Evolutionary conservation across 2,888 invertebrate species (phyloP), one percentile per base, ranked within the genome.

Genomic region (Morpho achilles): DNA sequence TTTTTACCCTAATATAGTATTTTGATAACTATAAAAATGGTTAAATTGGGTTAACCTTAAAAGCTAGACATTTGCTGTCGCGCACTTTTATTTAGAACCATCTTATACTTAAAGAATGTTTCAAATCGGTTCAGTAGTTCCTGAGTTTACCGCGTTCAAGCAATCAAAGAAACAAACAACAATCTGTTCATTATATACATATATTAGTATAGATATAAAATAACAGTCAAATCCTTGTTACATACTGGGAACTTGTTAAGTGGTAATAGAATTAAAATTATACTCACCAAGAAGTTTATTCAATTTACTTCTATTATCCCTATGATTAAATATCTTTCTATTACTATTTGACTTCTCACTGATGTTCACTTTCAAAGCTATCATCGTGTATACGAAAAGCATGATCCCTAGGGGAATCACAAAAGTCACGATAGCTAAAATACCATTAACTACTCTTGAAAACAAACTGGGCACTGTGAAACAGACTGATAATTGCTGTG

Each of bases 281-380:
- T 56, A 76, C 79, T 81, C 75, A 84, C 83, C 73, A 67, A 82
- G 73, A 48, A 83, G 74, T 61, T 80, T 82, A 60, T 83, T 80
- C 0, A 84, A 73, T 71, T 73, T 82, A n/a, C 72, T 72, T 43
- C 77, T 77, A 48, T 79, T 77, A 46, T 78, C 73, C 3, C 74
- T 71, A 42, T 79, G 77, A 50, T 83, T 83, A 53, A 82, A 84
- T 6, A 77, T 71, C 23, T 73, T 74, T 46, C 70, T 72, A 9
- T 67, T 68, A 1, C 69, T 62, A 53, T 70, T 74, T 7, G 60
- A 67, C 47, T 68, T 75, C 54, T 76, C 75, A 49, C 65, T 70
- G 16, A 63, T 58, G 50, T 76, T 76, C 23, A 84, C 74, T 72
- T 81, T 80, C 16, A 77, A 70, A 7, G 79, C 79, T 16, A 84